Conservation (phyloP, 2,113 vertebrate genomes). For the Thinocorus orbignyianus region DNA sequence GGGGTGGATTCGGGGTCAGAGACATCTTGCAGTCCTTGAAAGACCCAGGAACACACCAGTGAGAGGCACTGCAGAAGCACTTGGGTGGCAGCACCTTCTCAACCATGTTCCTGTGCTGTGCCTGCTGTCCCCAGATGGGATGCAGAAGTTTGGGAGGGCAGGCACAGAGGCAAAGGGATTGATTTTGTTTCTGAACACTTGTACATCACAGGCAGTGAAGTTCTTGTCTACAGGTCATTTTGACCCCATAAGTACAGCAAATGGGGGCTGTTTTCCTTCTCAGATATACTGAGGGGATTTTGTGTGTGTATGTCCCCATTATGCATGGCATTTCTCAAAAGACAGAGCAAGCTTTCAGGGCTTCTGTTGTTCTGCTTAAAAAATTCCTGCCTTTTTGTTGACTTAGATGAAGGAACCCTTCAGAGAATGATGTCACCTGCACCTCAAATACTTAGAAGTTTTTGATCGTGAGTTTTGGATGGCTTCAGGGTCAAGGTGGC, state of each 20-base stretch:
- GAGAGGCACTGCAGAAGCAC: not conserved
- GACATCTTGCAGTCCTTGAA: not conserved
- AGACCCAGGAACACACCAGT: not conserved
- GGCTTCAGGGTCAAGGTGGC: slow-evolving; percentile 10
- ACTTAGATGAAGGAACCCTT: slow-evolving; percentile 21
- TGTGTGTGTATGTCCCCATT: not conserved
- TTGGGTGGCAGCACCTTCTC: not conserved
- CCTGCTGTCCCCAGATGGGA: not conserved
- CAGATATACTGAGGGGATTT: not conserved
- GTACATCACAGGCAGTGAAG: not conserved
- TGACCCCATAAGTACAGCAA: not conserved
- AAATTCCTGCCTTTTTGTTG: not conserved
- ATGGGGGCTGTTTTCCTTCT: not conserved
- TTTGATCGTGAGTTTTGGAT: slow-evolving; percentile 49
- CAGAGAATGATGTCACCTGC: slow-evolving; percentile 3
- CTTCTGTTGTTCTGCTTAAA: slow-evolving; percentile 31
- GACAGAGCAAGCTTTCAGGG: not conserved
- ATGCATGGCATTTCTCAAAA: not conserved
- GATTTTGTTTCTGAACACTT: not conserved
- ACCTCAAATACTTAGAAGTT: slow-evolving; percentile 1
- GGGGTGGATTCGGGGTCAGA: not conserved
- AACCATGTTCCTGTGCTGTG: accelerated
- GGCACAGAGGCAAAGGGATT: not conserved
- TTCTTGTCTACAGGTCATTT: not conserved
- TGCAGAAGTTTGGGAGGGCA: not conserved